Evolutionary conservation across 2,113 vertebrate genomes (phyloP).

Genomic region (Bostrychus sinensis): DNA sequence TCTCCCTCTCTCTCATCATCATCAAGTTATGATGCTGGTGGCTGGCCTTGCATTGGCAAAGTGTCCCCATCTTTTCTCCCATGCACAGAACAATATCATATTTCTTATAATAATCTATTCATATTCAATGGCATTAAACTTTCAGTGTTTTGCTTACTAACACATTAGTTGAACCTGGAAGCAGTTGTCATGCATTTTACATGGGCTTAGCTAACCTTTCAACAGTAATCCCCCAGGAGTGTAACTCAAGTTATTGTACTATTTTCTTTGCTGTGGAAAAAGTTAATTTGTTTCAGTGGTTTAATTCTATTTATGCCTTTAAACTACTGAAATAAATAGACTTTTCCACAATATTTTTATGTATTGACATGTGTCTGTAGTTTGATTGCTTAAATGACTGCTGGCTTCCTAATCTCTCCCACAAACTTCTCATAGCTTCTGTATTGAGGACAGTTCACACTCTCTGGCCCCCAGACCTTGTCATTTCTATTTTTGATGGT

Average conservation of each 20-base stretch:
- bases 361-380: too few species aligned
- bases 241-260: slow-evolving; percentile 5
- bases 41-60: slow-evolving; percentile 29
- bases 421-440: not conserved
- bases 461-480: slow-evolving; percentile 14
- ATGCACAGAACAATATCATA: slow-evolving; percentile 32
- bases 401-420: not conserved
- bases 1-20: slow-evolving; percentile 61
- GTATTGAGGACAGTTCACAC: slow-evolving; percentile 4
- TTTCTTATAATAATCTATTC: slow-evolving; percentile 39
- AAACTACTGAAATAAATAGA: too few species aligned
- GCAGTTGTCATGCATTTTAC: slow-evolving; percentile 43
- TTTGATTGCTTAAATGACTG: not conserved
- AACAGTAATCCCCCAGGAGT: slow-evolving; percentile 20
- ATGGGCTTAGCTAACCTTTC: slow-evolving; percentile 41
- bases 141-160: slow-evolving; percentile 40
- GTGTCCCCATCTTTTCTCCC: slow-evolving; percentile 13
- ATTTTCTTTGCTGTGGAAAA: not conserved
- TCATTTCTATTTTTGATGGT: slow-evolving; percentile 19
- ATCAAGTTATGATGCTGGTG: slow-evolving; percentile 62
- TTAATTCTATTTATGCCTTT: too few species aligned
- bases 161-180: slow-evolving; percentile 25
- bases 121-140: slow-evolving; percentile 40
- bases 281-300: too few species aligned
- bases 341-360: too few species aligned